Base-by-base conservation (phyloP, 1,140 invertebrate species). In the Eupristina koningsbergeri region DNA sequence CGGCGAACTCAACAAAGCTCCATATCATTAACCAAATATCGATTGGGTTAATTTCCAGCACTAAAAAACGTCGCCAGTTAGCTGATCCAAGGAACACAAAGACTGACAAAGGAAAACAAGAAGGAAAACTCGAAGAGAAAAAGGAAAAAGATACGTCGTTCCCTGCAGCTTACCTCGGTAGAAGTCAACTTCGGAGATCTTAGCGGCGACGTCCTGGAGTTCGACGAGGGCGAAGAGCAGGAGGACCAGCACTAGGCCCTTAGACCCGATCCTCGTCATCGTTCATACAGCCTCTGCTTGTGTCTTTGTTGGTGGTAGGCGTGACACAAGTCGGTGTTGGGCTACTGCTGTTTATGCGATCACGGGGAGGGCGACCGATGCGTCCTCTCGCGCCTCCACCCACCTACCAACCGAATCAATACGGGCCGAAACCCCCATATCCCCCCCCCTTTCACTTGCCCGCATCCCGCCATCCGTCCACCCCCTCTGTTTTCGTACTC, bases 221-320 rank as follows among this genome's bases (percentile, higher is more conserved):
- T 31, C 39, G 67, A 11, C 36, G 3, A 71, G 7, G 3, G 36
- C 67, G 67, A 71, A n/a, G 22, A 71, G 0, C 36, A 41, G 36
- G 0, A 71, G 39, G 0, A 71, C 36, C 36, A 71, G 36, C 0
- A 71, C 5, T 22, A 71, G 67, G 36, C 67, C 67, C 39, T 71
- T 31, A 36, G 67, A 71, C 19, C 67, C 36, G 39, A 71, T 19
- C 67, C 39, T 71, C 64, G 64, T 67, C 67, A 71, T 71, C 67
- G 67, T 26, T 71, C 67, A 9, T 41, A 17, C 67, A 71, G 22
- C 8, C 67, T 71, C 39, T 71, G 67, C 22, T 36, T 71, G 0
- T 0, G 67, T 22, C 67, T 71, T 3, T 0, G 67, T 22, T 36
- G 19, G 3, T n/a, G 36, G 19, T 9, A 31, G 19, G 19, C 36